Evolutionary conservation across 1,140 invertebrate species (phyloP).

Genomic region (Contarinia nasturtii): DNA sequence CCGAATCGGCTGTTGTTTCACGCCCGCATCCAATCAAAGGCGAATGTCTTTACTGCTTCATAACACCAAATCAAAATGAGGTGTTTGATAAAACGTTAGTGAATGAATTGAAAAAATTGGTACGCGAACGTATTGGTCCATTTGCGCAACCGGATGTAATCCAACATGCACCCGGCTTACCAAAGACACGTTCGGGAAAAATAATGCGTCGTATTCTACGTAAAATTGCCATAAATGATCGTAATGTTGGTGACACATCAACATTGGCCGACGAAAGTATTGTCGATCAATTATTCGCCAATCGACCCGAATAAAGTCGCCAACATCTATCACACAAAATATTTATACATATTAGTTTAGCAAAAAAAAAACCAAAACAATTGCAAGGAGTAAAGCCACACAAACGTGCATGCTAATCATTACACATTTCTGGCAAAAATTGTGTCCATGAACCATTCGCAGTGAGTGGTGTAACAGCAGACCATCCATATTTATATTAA

Average conservation of each 20-base stretch:
- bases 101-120: constrained; percentile 58
- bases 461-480: no score
- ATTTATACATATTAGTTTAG: not conserved
- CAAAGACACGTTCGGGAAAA: constrained; percentile 95
- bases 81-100: constrained; percentile 48
- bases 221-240: constrained; percentile 78
- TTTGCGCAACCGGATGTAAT: constrained; percentile 92
- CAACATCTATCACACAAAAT: not conserved
- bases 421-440: no score
- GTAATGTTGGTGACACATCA: constrained; percentile 78
- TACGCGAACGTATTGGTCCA: constrained; percentile 82
- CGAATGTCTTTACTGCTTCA: constrained; percentile 91
- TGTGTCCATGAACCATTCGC: no score
- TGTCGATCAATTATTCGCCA: constrained; percentile 59
- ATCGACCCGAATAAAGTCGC: constrained; percentile 29
- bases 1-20: constrained; percentile 90
- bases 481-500: no score
- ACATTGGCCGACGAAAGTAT: constrained; percentile 78
- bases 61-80: constrained; percentile 65
- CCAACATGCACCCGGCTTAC: constrained; percentile 76
- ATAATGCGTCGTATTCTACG: constrained; percentile 90
- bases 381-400: no score
- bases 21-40: constrained; percentile 87
- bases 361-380: no score
- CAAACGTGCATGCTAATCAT: no score